Evolutionary conservation across 2,797 vertebrate genomes (phyloP).

Genomic region (Acipenser oxyrinchus): DNA sequence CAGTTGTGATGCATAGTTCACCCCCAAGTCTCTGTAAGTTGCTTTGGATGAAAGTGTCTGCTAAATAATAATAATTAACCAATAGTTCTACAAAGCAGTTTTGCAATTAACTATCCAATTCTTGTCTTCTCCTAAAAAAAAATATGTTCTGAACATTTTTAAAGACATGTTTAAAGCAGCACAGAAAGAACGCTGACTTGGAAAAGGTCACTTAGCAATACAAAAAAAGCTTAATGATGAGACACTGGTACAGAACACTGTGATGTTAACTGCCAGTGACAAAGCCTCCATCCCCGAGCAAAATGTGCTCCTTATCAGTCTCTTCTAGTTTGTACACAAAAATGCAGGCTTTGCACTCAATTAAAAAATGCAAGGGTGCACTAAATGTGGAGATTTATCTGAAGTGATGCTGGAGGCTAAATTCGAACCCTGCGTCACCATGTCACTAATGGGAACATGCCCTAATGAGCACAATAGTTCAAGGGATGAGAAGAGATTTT

Average conservation of each 20-base stretch:
- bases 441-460: too few species aligned
- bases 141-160: slow-evolving; percentile 5
- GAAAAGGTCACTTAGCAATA: slow-evolving; percentile 54
- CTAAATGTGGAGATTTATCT: neutral
- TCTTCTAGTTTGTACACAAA: neutral
- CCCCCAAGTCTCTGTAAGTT: too few species aligned
- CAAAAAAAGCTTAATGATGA: slow-evolving; percentile 43
- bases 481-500: too few species aligned
- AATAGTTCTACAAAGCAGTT: too few species aligned
- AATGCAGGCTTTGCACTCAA: neutral
- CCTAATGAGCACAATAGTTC: too few species aligned
- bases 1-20: too few species aligned
- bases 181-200: slow-evolving; percentile 31
- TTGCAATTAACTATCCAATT: too few species aligned
- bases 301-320: slow-evolving; percentile 31
- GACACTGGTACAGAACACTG: slow-evolving; percentile 27
- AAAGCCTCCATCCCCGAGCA: slow-evolving; percentile 44
- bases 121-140: neutral
- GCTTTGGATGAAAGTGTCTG: too few species aligned
- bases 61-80: too few species aligned
- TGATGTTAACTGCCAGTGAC: slow-evolving; percentile 51
- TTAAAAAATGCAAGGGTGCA: neutral
- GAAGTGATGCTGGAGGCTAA: neutral
- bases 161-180: slow-evolving; percentile 22
- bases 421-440: too few species aligned